These are phyloP conservation scores for Pasiphila rectangulata DNA, from an alignment of 2,888 invertebrate species.

Conservation along the genomic window DNA sequence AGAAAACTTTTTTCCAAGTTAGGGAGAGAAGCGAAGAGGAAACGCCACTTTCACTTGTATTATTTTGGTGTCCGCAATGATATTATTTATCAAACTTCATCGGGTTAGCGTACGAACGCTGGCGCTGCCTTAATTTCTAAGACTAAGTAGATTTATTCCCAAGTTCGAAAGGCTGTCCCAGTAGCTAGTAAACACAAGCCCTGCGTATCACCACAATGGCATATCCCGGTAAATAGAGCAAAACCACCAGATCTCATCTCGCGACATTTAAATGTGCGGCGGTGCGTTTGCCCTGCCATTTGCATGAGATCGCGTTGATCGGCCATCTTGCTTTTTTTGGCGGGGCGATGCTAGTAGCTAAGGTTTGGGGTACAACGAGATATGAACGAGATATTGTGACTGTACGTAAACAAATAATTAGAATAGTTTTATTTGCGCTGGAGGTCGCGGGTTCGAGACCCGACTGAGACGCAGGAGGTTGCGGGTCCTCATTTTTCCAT, in stretches of 20 bases:
- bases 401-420: too few relatives aligned
- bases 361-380: slow-evolving; percentile 39
- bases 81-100: too few relatives aligned
- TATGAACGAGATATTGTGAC: background rate
- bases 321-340: slow-evolving; percentile 65
- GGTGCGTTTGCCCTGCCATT: slow-evolving; percentile 66
- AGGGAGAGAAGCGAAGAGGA: too few relatives aligned
- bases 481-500: too few relatives aligned
- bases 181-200: background rate
- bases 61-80: too few relatives aligned
- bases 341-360: slow-evolving; percentile 47
- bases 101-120: background rate
- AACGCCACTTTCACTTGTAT: too few relatives aligned
- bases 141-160: too few relatives aligned
- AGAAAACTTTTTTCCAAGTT: too few relatives aligned
- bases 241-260: slow-evolving; percentile 54
- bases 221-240: slow-evolving; percentile 66
- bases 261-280: slow-evolving; percentile 76
- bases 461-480: too few relatives aligned
- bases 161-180: background rate
- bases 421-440: too few relatives aligned
- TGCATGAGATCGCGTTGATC: slow-evolving; percentile 75
- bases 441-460: slow-evolving; percentile 54
- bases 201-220: slow-evolving; percentile 40
- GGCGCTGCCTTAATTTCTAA: too few relatives aligned